These are phyloP conservation scores for Phyllopteryx taeniolatus DNA, from an alignment of 2,113 vertebrate species.

Conservation along the genomic window DNA sequence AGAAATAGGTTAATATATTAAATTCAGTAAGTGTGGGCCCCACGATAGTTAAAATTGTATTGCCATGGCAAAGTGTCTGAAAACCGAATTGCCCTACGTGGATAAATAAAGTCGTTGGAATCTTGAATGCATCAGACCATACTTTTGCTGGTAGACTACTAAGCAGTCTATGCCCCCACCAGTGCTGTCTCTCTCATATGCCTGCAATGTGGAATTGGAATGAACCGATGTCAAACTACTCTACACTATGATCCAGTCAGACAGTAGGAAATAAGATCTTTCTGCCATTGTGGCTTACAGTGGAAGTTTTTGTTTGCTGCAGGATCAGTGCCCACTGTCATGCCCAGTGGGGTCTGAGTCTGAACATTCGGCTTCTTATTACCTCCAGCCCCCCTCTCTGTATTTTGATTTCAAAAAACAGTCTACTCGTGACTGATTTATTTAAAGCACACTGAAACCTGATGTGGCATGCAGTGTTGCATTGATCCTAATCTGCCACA, in stretches of 20 bases:
- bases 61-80: no score
- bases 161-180: neutral
- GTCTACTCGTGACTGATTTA: neutral
- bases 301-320: neutral
- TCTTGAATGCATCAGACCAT: no score
- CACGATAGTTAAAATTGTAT: no score
- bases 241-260: neutral
- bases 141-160: neutral
- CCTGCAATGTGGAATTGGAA: neutral
- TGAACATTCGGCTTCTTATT: neutral
- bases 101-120: no score
- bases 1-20: no score
- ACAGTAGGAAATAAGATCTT: neutral
- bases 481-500: constrained; percentile 4
- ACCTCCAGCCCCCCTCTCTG: neutral
- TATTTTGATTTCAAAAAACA: neutral
- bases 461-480: neutral
- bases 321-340: neutral
- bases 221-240: neutral
- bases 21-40: no score
- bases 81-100: no score
- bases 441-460: neutral
- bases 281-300: neutral
- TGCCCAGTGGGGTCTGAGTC: neutral
- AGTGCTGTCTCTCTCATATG: neutral